Evolutionary conservation across 1,140 invertebrate genomes (phyloP).

Genomic region (Cydia strobilella): DNA sequence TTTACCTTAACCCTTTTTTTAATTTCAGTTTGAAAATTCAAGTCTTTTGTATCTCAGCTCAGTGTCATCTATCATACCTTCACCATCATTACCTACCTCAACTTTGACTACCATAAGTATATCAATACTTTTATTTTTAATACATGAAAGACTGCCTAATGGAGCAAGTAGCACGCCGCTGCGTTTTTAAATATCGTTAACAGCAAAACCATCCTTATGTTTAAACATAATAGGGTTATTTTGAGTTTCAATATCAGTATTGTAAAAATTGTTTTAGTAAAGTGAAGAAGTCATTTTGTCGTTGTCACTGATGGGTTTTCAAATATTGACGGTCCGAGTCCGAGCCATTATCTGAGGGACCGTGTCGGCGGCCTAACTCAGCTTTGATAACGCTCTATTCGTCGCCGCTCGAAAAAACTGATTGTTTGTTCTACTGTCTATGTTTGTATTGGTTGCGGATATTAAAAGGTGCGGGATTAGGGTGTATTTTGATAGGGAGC

Average conservation of each 20-base stretch:
- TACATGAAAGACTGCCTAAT: constrained; percentile 51
- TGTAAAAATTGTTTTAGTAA: constrained; percentile 48
- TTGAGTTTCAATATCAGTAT: constrained; percentile 35
- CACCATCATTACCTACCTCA: constrained; percentile 43
- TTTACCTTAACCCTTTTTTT: background rate
- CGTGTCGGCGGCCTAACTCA: constrained; percentile 49
- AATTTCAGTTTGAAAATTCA: background rate
- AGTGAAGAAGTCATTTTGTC: constrained; percentile 63
- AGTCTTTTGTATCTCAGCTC: constrained; percentile 12
- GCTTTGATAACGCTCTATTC: constrained; percentile 59
- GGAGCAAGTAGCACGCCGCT: constrained; percentile 49
- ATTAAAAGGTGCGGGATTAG: constrained; percentile 40
- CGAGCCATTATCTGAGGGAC: constrained; percentile 64
- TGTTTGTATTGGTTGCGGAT: constrained; percentile 54
- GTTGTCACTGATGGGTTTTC: constrained; percentile 65
- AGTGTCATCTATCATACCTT: constrained; percentile 34
- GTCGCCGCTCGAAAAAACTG: constrained; percentile 60
- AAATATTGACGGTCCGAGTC: constrained; percentile 72
- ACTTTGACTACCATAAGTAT: constrained; percentile 35
- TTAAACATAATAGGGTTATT: constrained; percentile 13
- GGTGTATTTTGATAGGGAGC: constrained; percentile 30
- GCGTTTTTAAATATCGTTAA: constrained; percentile 3
- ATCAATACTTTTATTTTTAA: constrained; percentile 54
- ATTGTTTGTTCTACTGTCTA: constrained; percentile 58
- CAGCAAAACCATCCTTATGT: constrained; percentile 35